Conservation (phyloP, 2,113 vertebrate genomes). For the Cyphomyrus plagiostoma region DNA sequence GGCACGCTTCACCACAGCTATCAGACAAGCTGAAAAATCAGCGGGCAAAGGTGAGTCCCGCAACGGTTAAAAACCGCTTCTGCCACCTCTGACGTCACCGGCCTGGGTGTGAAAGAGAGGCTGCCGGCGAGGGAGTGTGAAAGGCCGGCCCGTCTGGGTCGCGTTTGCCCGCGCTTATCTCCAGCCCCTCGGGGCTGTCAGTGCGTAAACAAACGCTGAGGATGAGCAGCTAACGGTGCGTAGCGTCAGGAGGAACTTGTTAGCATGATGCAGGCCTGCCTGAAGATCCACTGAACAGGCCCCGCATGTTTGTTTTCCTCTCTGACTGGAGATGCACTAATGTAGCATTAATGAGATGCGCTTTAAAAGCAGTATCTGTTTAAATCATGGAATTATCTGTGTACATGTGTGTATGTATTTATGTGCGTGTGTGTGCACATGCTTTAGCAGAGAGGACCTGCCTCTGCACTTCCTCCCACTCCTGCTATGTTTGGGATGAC, state of each 20-base stretch:
- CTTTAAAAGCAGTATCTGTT: neutral
- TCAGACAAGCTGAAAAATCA: neutral
- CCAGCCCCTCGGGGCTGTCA: neutral
- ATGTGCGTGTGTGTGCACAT: neutral
- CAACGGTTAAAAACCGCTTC: neutral
- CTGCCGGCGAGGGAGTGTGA: neutral
- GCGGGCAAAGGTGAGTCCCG: neutral
- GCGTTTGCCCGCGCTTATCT: constrained; percentile 1
- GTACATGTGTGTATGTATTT: neutral
- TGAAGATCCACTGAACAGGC: neutral
- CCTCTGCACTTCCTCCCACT: neutral
- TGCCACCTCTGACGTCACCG: neutral
- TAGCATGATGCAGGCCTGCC: neutral
- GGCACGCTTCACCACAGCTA: neutral
- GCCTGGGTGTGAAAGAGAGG: neutral
- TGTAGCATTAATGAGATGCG: neutral
- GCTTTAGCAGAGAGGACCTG: neutral
- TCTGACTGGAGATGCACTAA: neutral
- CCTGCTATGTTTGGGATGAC: neutral
- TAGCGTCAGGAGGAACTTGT: neutral
- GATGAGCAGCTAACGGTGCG: neutral
- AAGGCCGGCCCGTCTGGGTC: neutral
- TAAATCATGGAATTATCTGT: neutral
- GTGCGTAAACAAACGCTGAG: neutral
- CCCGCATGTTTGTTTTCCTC: neutral